phyloP scores from a whole-genome alignment of 2,113 vertebrate genomes.

The Sorex fumeus region DNA sequence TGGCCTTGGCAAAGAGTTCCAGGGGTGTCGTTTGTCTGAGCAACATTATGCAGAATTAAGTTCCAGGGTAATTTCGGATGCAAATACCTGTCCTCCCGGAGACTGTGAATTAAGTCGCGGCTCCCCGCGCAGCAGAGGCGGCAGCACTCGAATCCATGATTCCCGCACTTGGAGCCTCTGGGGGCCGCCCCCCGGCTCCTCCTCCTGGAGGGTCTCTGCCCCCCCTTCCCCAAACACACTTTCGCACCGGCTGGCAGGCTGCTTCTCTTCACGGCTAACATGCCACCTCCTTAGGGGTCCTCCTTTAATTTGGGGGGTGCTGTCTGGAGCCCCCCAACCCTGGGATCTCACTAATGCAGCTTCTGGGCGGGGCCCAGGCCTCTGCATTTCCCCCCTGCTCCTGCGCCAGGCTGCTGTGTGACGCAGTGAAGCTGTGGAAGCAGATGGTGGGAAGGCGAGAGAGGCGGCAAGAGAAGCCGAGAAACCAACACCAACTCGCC shows the following conservation, averaged over 20 bases:
- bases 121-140: not conserved
- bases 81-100: conserved; percentile 80
- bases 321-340: not conserved
- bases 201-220: not conserved
- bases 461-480: not conserved
- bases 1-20: conserved; percentile 85
- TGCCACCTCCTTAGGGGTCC: no score
- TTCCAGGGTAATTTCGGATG: conserved; percentile 84
- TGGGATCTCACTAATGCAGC: not conserved
- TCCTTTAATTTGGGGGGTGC: not conserved
- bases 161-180: not conserved
- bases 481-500: not conserved
- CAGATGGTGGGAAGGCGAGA: not conserved
- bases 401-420: rapidly evolving
- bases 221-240: not conserved
- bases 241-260: not conserved
- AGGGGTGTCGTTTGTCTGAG: conserved; percentile 83
- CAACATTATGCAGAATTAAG: conserved; percentile 84
- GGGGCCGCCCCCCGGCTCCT: not conserved
- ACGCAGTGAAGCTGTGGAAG: not conserved
- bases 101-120: conserved; percentile 65
- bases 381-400: conserved; percentile 5
- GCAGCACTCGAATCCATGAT: conserved; percentile 9
- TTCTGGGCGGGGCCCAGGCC: not conserved
- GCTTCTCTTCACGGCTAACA: not conserved